Evolutionary conservation across 2,797 vertebrate genomes (phyloP).

Genomic region (Sylvilagus floridanus): DNA sequence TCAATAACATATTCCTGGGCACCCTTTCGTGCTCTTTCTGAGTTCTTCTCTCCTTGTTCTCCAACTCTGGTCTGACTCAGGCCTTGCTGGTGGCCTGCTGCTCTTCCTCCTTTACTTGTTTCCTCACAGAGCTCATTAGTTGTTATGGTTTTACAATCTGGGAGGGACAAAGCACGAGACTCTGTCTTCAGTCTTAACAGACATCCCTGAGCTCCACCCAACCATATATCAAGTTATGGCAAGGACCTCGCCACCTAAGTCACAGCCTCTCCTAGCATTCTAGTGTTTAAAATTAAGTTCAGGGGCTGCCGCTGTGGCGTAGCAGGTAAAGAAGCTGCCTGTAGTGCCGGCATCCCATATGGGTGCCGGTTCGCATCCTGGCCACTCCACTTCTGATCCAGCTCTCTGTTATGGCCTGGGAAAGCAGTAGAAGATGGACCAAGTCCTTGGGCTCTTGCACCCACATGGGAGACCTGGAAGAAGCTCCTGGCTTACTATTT

Average conservation of each 20-base stretch:
- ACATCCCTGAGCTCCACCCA: background rate
- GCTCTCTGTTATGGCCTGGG: too few relatives aligned
- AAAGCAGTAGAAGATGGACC: too few relatives aligned
- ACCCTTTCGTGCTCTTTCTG: background rate
- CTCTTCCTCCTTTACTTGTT: background rate
- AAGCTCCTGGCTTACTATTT: background rate
- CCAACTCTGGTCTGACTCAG: background rate
- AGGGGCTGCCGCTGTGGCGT: too few relatives aligned
- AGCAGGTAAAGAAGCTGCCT: too few relatives aligned
- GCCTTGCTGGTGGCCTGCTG: background rate
- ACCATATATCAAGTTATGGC: background rate
- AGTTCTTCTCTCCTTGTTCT: background rate
- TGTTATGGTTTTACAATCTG: background rate
- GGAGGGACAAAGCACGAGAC: constrained; percentile 15
- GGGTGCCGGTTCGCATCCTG: too few relatives aligned
- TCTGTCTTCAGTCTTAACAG: constrained; percentile 14
- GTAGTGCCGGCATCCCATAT: too few relatives aligned
- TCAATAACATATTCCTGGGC: background rate
- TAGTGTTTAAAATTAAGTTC: background rate
- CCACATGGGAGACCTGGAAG: too few relatives aligned
- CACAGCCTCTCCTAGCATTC: background rate
- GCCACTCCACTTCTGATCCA: too few relatives aligned
- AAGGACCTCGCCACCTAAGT: background rate
- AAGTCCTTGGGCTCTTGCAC: too few relatives aligned
- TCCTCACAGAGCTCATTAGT: background rate